Evolutionary conservation across 2,113 vertebrate genomes (phyloP).

Genomic region (Notarius lentiginosus): DNA sequence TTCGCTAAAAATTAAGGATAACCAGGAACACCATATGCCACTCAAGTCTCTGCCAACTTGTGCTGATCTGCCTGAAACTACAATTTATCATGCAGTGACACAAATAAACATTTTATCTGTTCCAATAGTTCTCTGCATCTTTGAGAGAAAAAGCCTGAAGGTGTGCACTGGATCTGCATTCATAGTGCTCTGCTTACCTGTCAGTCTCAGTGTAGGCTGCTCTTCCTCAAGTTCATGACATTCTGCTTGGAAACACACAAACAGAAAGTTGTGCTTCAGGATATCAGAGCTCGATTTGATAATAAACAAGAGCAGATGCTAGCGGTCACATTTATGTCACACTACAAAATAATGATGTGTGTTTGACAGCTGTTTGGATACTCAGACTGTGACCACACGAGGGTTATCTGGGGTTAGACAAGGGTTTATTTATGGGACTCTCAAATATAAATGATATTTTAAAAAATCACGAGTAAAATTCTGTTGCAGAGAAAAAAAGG

Average conservation of each 20-base stretch:
- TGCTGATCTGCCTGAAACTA: not conserved
- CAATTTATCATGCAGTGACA: not conserved
- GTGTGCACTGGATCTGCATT: not conserved
- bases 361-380: constrained; percentile 52
- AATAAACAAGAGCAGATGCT: constrained; percentile 42
- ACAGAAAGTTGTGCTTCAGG: constrained; percentile 22
- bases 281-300: not conserved
- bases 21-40: constrained; percentile 31
- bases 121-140: not conserved
- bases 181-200: not conserved
- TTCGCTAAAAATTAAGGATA: not conserved
- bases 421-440: not conserved
- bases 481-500: not conserved
- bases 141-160: not conserved
- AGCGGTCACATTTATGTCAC: constrained; percentile 45
- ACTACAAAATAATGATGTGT: constrained; percentile 44
- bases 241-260: constrained; percentile 16
- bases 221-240: constrained; percentile 6
- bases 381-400: constrained; percentile 32
- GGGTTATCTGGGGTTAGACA: constrained; percentile 41
- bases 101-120: constrained; percentile 23
- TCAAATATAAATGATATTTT: not conserved
- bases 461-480: not conserved
- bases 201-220: not conserved
- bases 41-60: not conserved